Percentiles rank a stretch among this genome's conserved stretches.
phyloP scores from a whole-genome alignment of 2,888 invertebrate genomes.

The Linnaemya tessellans region DNA sequence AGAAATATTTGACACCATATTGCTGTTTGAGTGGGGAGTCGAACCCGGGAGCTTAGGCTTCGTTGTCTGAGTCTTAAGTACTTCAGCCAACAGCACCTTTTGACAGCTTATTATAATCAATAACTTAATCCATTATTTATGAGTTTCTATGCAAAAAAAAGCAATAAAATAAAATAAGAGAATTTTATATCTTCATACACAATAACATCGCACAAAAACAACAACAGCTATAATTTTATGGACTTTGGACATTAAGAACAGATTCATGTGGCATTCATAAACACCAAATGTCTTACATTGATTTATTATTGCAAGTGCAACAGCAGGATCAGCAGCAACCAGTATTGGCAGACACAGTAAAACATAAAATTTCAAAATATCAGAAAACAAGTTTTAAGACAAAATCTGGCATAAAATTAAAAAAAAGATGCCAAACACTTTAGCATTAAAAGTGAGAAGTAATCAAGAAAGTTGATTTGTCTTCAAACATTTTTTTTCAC shows the following conservation, averaged over 20 bases:
- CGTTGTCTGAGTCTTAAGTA: too few species aligned
- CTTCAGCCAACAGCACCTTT: background rate
- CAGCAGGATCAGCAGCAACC: background rate
- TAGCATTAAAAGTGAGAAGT: slow-evolving; percentile 41
- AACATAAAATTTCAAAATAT: slow-evolving; percentile 27
- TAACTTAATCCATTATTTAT: slow-evolving; percentile 64
- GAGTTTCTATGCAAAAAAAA: slow-evolving; percentile 14
- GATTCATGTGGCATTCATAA: slow-evolving; percentile 62
- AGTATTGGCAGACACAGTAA: slow-evolving; percentile 9
- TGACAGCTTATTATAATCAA: background rate
- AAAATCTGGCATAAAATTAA: slow-evolving; percentile 45
- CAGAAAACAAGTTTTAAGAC: slow-evolving; percentile 62
- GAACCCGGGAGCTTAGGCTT: too few species aligned
- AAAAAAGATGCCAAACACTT: slow-evolving; percentile 46
- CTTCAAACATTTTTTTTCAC: slow-evolving; percentile 17
- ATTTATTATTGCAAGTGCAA: slow-evolving; percentile 64
- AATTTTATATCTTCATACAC: slow-evolving; percentile 35
- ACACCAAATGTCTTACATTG: slow-evolving; percentile 68
- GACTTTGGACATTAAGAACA: slow-evolving; percentile 30
- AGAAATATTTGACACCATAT: too few species aligned
- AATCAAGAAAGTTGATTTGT: slow-evolving; percentile 47
- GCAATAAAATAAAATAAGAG: background rate
- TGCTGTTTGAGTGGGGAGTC: too few species aligned
- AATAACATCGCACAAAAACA: slow-evolving; percentile 18
- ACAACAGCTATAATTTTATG: slow-evolving; percentile 51